These are phyloP conservation scores for Chouioia cunea DNA, from an alignment of 2,888 invertebrate species.

Conservation along the genomic window DNA sequence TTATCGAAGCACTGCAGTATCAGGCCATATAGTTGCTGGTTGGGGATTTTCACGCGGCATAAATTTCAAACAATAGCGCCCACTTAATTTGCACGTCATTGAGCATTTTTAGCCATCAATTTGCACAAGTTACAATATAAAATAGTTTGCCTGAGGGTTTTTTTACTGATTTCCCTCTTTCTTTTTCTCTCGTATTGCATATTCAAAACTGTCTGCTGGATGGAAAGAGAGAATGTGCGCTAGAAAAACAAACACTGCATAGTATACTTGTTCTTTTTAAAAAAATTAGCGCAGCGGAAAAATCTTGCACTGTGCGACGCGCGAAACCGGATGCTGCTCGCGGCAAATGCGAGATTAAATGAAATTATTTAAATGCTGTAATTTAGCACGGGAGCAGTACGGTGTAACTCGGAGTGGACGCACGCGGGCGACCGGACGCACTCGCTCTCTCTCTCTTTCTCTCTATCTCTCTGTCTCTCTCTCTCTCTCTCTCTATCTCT, in stretches of 20 bases:
- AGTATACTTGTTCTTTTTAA: neutral
- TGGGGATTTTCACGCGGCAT: slow-evolving; percentile 15
- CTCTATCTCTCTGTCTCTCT: slow-evolving; percentile 15
- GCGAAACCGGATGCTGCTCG: slow-evolving; percentile 5
- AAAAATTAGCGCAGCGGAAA: slow-evolving; percentile 26
- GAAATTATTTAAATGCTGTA: slow-evolving; percentile 66
- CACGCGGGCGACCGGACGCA: too few species aligned
- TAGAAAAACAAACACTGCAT: too few species aligned
- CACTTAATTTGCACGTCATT: slow-evolving; percentile 26
- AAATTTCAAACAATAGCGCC: slow-evolving; percentile 26
- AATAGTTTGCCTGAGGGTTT: too few species aligned
- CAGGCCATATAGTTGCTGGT: too few species aligned
- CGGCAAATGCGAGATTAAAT: slow-evolving; percentile 55
- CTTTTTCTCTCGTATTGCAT: slow-evolving; percentile 5
- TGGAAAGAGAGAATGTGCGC: too few species aligned
- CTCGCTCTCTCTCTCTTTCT: too few species aligned
- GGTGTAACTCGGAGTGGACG: neutral
- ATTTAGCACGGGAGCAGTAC: slow-evolving; percentile 58
- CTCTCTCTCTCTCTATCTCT: neutral
- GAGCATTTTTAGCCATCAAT: slow-evolving; percentile 25
- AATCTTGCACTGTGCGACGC: slow-evolving; percentile 9
- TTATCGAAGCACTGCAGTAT: too few species aligned
- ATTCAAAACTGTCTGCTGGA: slow-evolving; percentile 3
- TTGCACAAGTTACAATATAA: neutral
- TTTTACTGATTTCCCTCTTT: slow-evolving; percentile 2